phyloP scores from a whole-genome alignment of 2,113 vertebrate species.

The Melanocharis versteri region DNA sequence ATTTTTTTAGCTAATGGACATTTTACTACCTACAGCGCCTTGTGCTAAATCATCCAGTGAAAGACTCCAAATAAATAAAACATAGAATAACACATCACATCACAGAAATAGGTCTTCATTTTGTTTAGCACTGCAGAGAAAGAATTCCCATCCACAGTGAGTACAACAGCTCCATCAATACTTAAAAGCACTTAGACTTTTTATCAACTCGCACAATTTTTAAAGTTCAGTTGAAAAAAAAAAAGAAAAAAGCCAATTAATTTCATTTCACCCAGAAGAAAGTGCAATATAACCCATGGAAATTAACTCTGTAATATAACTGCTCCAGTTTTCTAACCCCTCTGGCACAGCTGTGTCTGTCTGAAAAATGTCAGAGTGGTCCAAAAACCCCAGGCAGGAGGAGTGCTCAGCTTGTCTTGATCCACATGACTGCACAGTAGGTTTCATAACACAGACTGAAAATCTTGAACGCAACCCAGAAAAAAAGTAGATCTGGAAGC shows the following conservation, averaged over 20 bases:
- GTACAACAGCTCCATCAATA: neutral
- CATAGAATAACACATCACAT: neutral
- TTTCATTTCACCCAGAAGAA: neutral
- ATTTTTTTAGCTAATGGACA: neutral
- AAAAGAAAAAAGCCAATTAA: neutral
- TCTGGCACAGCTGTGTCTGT: neutral
- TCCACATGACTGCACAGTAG: neutral
- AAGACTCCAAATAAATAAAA: constrained; percentile 5
- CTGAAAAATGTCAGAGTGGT: neutral
- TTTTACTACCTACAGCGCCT: neutral
- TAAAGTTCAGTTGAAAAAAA: neutral
- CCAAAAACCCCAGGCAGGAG: neutral
- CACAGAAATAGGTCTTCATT: neutral
- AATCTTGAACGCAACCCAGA: neutral
- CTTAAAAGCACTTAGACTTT: neutral
- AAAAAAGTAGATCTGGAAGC: neutral
- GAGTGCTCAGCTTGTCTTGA: neutral
- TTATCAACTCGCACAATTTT: neutral
- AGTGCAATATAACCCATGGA: neutral
- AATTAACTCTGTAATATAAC: neutral
- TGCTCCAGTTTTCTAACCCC: neutral
- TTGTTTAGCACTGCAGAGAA: neutral
- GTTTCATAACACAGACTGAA: neutral
- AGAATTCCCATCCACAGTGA: neutral
- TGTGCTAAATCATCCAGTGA: neutral